phyloP scores from a whole-genome alignment of 2,797 vertebrate species.

The Okamejei kenojei region DNA sequence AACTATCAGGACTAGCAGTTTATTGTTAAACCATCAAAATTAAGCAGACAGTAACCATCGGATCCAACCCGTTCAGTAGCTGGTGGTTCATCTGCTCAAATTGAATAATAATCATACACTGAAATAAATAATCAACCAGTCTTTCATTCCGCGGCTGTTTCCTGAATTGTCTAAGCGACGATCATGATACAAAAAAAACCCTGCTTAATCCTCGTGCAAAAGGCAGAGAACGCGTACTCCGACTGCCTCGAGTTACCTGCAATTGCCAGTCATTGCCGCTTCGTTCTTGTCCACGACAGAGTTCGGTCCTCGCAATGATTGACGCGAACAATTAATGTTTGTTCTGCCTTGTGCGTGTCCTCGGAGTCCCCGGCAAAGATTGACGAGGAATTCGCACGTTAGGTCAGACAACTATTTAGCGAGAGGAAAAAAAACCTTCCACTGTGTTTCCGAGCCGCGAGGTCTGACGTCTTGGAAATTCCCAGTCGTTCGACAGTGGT shows the following conservation, averaged over 20 bases:
- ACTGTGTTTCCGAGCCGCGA: not conserved
- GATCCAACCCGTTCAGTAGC: not conserved
- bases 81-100: not conserved
- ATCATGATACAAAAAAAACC: not conserved
- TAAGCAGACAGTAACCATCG: not conserved
- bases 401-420: not conserved
- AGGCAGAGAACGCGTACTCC: not conserved
- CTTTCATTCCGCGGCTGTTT: not conserved
- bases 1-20: not conserved
- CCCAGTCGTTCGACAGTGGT: not conserved
- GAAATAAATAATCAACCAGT: not conserved
- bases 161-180: not conserved
- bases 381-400: not conserved
- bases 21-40: not conserved
- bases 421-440: too few species aligned
- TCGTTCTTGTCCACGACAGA: not conserved
- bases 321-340: not conserved
- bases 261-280: not conserved
- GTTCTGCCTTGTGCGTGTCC: not conserved
- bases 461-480: slow-evolving; percentile 11
- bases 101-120: not conserved
- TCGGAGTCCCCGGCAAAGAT: not conserved
- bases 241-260: not conserved
- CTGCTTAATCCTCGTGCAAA: not conserved
- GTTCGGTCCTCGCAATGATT: not conserved